Conservation (phyloP, 1,140 invertebrate genomes). For the Listronotus oregonensis region DNA sequence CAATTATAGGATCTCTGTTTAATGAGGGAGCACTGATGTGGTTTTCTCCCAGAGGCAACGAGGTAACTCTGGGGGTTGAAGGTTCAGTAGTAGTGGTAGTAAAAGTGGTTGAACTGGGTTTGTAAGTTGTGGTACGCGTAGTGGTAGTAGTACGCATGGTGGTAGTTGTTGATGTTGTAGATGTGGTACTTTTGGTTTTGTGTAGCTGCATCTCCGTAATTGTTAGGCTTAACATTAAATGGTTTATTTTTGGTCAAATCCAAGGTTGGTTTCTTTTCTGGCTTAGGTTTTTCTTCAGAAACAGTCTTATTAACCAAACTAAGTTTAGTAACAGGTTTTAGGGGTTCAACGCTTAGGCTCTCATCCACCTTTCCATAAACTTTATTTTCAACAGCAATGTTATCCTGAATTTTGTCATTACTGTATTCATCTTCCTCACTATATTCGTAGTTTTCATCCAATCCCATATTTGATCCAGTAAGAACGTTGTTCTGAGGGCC, state of each 20-base stretch:
- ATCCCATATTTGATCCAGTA: constrained; percentile 42
- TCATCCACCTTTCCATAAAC: constrained; percentile 24
- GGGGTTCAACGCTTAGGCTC: constrained; percentile 32
- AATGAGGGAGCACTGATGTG: constrained; percentile 31
- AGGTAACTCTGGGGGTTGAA: constrained; percentile 48
- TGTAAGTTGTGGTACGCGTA: constrained; percentile 26
- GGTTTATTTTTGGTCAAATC: constrained; percentile 20
- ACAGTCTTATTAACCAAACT: constrained; percentile 33
- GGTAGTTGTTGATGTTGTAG: constrained; percentile 39
- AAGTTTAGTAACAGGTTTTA: constrained; percentile 16
- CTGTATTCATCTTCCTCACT: constrained; percentile 42
- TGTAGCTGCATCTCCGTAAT: constrained; percentile 25
- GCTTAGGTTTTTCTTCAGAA: constrained; percentile 34
- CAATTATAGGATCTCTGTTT: constrained; percentile 48
- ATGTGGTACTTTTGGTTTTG: constrained; percentile 9
- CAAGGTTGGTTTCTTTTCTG: constrained; percentile 38
- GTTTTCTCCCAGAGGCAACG: constrained; percentile 54
- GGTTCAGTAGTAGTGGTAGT: constrained; percentile 27
- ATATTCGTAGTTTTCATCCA: constrained; percentile 46
- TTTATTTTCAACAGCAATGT: constrained; percentile 45
- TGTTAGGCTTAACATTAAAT: constrained; percentile 31
- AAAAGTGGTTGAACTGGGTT: constrained; percentile 31
- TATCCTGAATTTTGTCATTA: constrained; percentile 37
- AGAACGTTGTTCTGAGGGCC: constrained; percentile 38
- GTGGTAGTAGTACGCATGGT: constrained; percentile 37